Evolutionary conservation across 2,888 invertebrate species (phyloP), one percentile per base, ranked within the genome.

Genomic region (Rhagophthalmus giganteus): DNA sequence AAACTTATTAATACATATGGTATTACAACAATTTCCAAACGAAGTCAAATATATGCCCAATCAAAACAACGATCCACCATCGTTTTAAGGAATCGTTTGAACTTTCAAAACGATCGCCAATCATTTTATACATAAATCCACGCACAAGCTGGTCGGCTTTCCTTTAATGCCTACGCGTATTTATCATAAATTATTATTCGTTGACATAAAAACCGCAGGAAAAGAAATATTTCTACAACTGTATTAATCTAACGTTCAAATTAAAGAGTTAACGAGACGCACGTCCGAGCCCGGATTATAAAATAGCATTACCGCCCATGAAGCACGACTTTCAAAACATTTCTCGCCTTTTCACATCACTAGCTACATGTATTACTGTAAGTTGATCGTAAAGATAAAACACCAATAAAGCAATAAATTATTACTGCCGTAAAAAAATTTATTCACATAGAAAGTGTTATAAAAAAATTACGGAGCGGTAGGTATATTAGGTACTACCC

Each of bases 211-310:
- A 20, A 20, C 4, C 7, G 7, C 20, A 20, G 7, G 20, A 5
- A 3, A 20, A 5, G 20, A 20, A 20, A 20, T 20, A 7, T 20
- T 20, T 5, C 20, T 7, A 7, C 7, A 20, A 20, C 20, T 20
- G 20, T 7, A 20, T 20, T 20, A 37, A 38, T 34, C 35, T 30
- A 37, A 30, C 16, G 16, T 25, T 72, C 73, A 74, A 74, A 74
- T 74, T 72, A 72, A 68, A 71, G 68, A 69, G 70, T 70, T 74
- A 74, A 74, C 73, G 70, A 73, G 73, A 73, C 72, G 72, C 62
- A 62, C 62, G 62, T 61, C 58, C 48, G 60, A 66, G 63, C 63
- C 62, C 44, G 62, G 63, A 66, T 69, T 69, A 69, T 69, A 71
- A 72, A 71, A 72, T 68, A 68, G 63, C 66, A 66, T 68, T 69